Evolutionary conservation across 2,113 vertebrate genomes (phyloP), one percentile per base, ranked within the genome.

Genomic region (Mustelus asterias): DNA sequence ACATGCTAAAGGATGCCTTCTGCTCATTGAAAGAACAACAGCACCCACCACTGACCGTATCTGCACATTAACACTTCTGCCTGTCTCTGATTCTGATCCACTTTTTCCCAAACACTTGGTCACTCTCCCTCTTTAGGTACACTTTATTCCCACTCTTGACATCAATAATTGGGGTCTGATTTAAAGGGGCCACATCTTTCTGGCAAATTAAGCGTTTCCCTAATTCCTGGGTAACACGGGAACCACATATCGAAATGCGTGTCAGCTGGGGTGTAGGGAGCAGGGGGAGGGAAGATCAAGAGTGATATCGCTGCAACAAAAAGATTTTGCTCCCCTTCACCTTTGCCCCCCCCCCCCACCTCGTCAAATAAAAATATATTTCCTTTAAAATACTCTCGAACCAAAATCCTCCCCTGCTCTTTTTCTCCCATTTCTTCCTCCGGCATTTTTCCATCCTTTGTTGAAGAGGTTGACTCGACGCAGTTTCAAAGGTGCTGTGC

Each of bases 1-100:
- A 14, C 86, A 60, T 33, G 20, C 13, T 26, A 58, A 26, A 10
- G 58, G 33, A 10, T 29, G 11, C 3, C 86, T 88, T 89, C 48
- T 58, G 86, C 48, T 14, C 29, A 94, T 94, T 22, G 24, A 41
- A 20, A 94, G 92, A 94, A 37, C 92, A 94, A 94, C 92, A 94
- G 92, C 92, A 94, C 92, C 92, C 37, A 94, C 92, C 92, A 65
- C 92, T 94, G 92, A 41, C 92, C 92, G 41, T 94, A 6, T 67
- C 33, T 4, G 18, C 22, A 24, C 92, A 67, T 41, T 67, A n/a
- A 94, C 92, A 20, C n/a, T 65, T n/a, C 89, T 41, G 18, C 63
- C 90, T 37, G 10, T 41, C 63, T 29, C 54, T 60, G 48, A 33
- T 13, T 4, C 48, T 33, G 86, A 54, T 54, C 24, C 85, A 11